phyloP scores from a whole-genome alignment of 2,797 vertebrate genomes.

The Oryzias dopingdopingensis region DNA sequence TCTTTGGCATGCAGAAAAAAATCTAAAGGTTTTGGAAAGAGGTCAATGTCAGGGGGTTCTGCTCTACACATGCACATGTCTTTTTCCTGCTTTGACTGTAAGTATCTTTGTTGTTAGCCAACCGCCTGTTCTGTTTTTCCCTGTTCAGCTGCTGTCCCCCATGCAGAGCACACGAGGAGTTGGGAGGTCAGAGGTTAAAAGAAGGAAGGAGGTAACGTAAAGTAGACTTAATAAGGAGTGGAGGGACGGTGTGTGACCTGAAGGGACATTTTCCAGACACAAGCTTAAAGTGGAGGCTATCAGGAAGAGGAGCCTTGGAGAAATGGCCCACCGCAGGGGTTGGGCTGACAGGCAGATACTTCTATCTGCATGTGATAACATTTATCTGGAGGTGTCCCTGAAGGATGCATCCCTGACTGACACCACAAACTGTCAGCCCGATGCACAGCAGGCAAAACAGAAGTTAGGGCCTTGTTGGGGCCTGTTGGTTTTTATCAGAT shows the following conservation, averaged over 20 bases:
- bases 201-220: constrained; percentile 45
- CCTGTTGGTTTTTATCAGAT: no score
- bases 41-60: constrained; percentile 23
- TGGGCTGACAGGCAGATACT: constrained; percentile 30
- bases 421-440: constrained; percentile 13
- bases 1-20: constrained; percentile 3
- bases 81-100: constrained; percentile 19
- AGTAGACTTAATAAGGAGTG: constrained; percentile 38
- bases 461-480: no score
- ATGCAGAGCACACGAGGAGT: constrained; percentile 10
- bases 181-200: constrained; percentile 36
- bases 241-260: constrained; percentile 15
- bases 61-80: background rate
- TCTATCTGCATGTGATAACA: constrained; percentile 47
- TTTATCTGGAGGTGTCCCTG: constrained; percentile 43
- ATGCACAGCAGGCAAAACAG: constrained; percentile 17
- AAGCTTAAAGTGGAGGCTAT: constrained; percentile 36
- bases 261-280: constrained; percentile 49
- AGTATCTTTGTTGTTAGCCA: constrained; percentile 25
- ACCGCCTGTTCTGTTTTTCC: background rate
- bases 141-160: background rate
- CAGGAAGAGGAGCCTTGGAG: constrained; percentile 18
- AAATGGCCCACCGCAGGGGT: constrained; percentile 44
- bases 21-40: background rate
- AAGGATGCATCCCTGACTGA: constrained; percentile 29